Evolutionary conservation across 2,888 invertebrate species (phyloP), one percentile per base, ranked within the genome.

Genomic region (Hemicrepidius hirtus): DNA sequence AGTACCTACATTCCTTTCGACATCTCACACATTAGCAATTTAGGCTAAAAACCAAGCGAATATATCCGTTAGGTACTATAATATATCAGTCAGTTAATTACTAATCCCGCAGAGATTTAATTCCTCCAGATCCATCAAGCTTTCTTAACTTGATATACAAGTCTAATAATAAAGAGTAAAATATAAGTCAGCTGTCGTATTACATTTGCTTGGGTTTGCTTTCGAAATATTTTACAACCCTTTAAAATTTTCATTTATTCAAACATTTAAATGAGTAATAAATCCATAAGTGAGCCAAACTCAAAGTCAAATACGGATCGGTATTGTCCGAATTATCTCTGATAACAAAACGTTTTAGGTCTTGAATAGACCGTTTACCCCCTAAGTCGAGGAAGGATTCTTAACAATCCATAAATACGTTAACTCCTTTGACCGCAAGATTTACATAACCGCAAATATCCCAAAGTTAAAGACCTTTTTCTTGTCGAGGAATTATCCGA

Each of bases 391-490:
- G 12, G 16, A 62, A 62, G 44, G 60, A 24, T 7, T 21, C 7
- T 9, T 20, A 41, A 13, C 44, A 13, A 35, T 18, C 50, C 35
- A 65, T 65, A 66, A 57, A 66, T 40, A 16, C 44, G 46, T 46
- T 63, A 68, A 63, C 41, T 16, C 9, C 44, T 69, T 63, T 35
- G 12, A 63, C 46, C 44, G 37, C 37, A 35, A 57, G 16, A 65
- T 70, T 57, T 64, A 65, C 70, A 70, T 65, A 70, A 70, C 70
- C 70, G 44, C 70, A 70, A 66, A 18, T 37, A 21, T 35, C 37
- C 53, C 13, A 37, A 12, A 35, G 35, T 21, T 35, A 32, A 68
- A 55, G 18, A 32, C 49, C 18, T 37, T 21, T 24, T 63, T 63
- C 57, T 46, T 63, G 28, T 64, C 55, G 57, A 57, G 32, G 59